Evolutionary conservation across 2,888 invertebrate genomes (phyloP), one percentile per base, ranked within the genome.

Genomic region (Tryphoninae sp.): DNA sequence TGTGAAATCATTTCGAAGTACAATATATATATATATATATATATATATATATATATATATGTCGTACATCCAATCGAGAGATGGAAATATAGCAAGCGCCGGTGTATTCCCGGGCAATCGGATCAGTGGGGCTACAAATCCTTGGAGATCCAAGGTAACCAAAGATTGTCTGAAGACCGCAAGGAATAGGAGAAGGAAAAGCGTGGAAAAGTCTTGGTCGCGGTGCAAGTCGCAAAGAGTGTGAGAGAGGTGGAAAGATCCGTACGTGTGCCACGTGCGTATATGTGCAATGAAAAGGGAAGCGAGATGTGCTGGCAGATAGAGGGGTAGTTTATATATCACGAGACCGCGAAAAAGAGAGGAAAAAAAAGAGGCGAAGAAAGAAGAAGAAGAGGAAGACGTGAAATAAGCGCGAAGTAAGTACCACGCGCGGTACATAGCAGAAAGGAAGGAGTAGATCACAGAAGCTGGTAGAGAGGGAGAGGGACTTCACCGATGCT

Each of bases 61-160:
- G 13, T 19, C 1, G 40, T 59, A 51, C 49, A 19, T 61, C 33
- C 51, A 74, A 74, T 65, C 65, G 74, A 8, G 22, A 59, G 53
- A 45, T 51, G 33, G 23, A 49, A 75, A 75, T 33, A 68, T 45
- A 59, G 22, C 33, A 6, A 51, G 42, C 16, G 40, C 22, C 22
- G 53, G 45, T 69, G 51, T 69, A 53, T 64, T 67, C 59, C 76
- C 61, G 59, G 61, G 72, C 80, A 80, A 80, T 80, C 72, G 80
- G 80, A 80, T 80, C 75, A 76, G 80, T 59, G 75, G 58, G 45
- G 75, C 45, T 49, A 53, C 67, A 72, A 76, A 72, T 77, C 80
- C 67, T 68, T 23, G 61, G 23, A 74, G 59, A 81, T 75, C 78
- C 77, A 61, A 49, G 58, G 61, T 68, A 81, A 65, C 76, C 76